Evolutionary conservation across 2,797 vertebrate genomes (phyloP).

Genomic region (Ctenosaura bakeri): DNA sequence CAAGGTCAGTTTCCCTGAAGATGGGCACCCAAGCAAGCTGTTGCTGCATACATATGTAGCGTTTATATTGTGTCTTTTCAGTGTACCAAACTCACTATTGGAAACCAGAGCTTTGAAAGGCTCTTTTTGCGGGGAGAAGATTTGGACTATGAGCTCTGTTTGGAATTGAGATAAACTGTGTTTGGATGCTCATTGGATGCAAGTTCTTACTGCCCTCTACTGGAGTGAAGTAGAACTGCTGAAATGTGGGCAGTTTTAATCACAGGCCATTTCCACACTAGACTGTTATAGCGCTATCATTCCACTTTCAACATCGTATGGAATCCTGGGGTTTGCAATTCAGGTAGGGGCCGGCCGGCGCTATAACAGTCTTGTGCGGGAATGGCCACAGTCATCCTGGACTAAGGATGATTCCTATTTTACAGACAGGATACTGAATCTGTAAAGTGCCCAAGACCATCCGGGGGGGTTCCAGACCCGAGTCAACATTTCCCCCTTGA

Average conservation of each 20-base stretch:
- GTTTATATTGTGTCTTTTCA: not conserved
- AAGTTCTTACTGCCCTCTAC: slow-evolving; percentile 41
- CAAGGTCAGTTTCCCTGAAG: not conserved
- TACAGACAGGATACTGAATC: not conserved
- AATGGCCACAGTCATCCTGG: too few relatives aligned
- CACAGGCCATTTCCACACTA: not conserved
- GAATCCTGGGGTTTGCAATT: too few relatives aligned
- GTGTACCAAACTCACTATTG: not conserved
- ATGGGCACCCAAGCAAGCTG: not conserved
- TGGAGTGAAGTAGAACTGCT: not conserved
- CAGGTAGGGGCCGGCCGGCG: too few relatives aligned
- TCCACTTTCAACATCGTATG: too few relatives aligned
- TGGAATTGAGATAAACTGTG: not conserved
- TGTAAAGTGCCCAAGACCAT: not conserved
- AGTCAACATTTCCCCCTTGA: not conserved
- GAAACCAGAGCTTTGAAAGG: not conserved
- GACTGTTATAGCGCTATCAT: too few relatives aligned
- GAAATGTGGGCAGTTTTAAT: not conserved
- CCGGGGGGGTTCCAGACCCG: not conserved
- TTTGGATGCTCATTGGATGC: not conserved
- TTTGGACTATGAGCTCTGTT: not conserved
- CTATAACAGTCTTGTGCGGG: too few relatives aligned
- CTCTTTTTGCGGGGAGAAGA: not conserved
- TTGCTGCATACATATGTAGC: too few relatives aligned
- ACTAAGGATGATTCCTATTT: not conserved